Base-by-base conservation (phyloP, 2,888 invertebrate genomes). In the Cantharis rustica region DNA sequence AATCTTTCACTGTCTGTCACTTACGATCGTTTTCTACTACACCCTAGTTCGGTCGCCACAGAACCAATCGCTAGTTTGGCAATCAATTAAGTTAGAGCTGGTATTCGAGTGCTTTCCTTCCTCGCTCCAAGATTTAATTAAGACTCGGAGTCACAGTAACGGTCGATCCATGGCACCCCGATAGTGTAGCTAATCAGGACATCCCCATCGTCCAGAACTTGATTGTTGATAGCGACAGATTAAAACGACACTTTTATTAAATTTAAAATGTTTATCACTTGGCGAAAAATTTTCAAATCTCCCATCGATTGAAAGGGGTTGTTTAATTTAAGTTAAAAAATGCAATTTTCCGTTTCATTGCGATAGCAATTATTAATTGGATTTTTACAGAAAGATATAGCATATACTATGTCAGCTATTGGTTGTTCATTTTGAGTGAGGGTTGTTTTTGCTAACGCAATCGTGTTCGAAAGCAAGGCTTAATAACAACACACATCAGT, bases 91-190 rank as follows among this genome's bases (percentile, higher is more conserved):
- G 84, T 84, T 83, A 81, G 82, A 82, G 83, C 78, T 74, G 80
- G 78, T 79, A 80, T 76, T 82, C 78, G 83, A 84, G 84, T 83
- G 84, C 83, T 82, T 84, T 83, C 83, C 82, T 82, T 84, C 83
- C 83, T 80, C 79, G 79, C 82, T 80, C 80, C 82, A 82, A 86
- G 86, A 86, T 86, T 86, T 86, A 86, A 86, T 86, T 86, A 86
- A 85, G 86, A 86, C 86, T 86, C 84, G 83, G 83, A 84, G 85
- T 82, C 80, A 79, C 80, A 77, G 77, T 81, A 81, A 81, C 82
- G 84, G 82, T 81, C 82, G 81, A 81, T 81, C 79, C 80, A 83
- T 82, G 83, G 82, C 84, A 82, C 83, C 83, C 84, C 82, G 84
- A 84, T 85, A 84, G 84, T 83, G 82, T 80, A 82, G 84, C 85